Evolutionary conservation across 2,888 invertebrate genomes (phyloP), one percentile per base, ranked within the genome.

Genomic region (Hartigia nigra): DNA sequence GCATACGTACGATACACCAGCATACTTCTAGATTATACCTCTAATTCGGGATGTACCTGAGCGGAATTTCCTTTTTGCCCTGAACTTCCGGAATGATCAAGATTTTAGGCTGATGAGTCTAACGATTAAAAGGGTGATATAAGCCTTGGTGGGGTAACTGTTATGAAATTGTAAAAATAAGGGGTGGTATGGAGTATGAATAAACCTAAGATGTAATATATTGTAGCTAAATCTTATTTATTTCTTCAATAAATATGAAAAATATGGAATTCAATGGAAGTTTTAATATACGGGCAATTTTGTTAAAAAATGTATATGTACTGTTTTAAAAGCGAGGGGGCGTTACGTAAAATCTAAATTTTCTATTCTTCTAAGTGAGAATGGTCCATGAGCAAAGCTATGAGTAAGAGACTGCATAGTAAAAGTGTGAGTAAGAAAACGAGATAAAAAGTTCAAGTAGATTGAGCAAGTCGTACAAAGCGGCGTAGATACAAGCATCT

Each of bases 381-480:
- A 55, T 55, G 55, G 55, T 55, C 55, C 55, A 55, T 55, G 55
- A 55, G 23, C 55, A 23, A 55, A 55, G 23, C 23, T 9, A 23
- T 55, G 55, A 55, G 9, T 23, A 55, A 2, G 5, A 55, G 23
- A 55, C 23, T 55, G 14, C 9, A 39, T 55, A 2, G 55, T 23
- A 23, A 55, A 9, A 55, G 9, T 55, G 55, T 23, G 55, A 55
- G 55, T 55, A 55, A 55, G 9, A 55, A 55, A 55, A 55, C 23
- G 55, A 55, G 9, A 23, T 55, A 23, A 72, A 75, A 70, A 55
- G 74, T 80, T 85, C 83, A 84, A 86, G 86, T 82, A 83, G 84
- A 83, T 84, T 84, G 83, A 80, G 76, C 83, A 83, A 83, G 84
- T 84, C 81, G 81, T 82, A 82, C 80, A 84, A 85, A 85, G 85